Evolutionary conservation across 2,888 invertebrate species (phyloP), one percentile per base, ranked within the genome.

Genomic region (Flexamia atlantica): DNA sequence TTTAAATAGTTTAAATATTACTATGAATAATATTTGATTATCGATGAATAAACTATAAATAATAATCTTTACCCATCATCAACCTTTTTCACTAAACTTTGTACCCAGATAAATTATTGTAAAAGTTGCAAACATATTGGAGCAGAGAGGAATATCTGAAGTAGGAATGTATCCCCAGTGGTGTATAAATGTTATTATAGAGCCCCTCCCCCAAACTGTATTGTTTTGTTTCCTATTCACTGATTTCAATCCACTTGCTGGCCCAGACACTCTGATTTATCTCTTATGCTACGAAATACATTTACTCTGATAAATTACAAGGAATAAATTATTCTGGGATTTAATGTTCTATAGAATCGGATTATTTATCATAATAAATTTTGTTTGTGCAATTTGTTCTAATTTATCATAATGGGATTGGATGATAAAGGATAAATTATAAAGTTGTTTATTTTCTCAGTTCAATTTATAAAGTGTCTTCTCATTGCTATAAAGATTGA

Each of bases 191-290:
- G 76, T 76, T 76, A 76, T 76, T 76, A 76, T 76, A 76, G 76
- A 76, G 9, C 76, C 20, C 57, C 57, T 20, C 57, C 79, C 82
- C 60, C 36, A 25, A 36, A 46, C 57, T 80, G 53, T 74, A 76
- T 84, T 81, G 81, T 74, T 83, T 83, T 84, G 68, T 84, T 79
- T 84, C 81, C 72, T 84, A 68, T 85, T 85, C 79, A 83, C 70
- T 68, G 82, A 53, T 32, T 82, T 82, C 82, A 82, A 68, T 84
- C 82, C 82, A 72, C 72, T 57, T 83, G 74, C 82, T 57, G 42
- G 79, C 28, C 79, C 57, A 30, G 50, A 57, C 79, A 53, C 23
- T 32, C 25, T 32, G 79, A 79, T 79, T 79, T 79, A 79, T 79
- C 50, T 57, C 79, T 30, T 50, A 57, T 64, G 57, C 57, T 79